Evolutionary conservation across 2,113 vertebrate species (phyloP).

Genomic region (Peromyscus polionotus): DNA sequence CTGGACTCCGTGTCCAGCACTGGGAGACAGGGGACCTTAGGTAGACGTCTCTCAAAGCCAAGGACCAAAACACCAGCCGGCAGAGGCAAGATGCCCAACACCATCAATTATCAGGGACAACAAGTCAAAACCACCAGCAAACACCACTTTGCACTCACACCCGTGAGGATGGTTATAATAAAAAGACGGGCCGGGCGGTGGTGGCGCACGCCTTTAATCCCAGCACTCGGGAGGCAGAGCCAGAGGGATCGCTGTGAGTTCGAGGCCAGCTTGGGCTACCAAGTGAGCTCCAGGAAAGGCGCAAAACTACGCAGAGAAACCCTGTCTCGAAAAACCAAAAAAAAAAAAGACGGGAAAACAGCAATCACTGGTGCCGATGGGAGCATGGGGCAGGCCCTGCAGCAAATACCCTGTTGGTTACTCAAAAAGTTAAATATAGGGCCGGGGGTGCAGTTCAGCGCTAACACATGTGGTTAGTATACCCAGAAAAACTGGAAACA

Average conservation of each 20-base stretch:
- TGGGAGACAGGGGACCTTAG: not conserved
- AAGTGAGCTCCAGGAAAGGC: too few species aligned
- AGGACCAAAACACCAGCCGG: constrained; percentile 5
- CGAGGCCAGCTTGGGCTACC: too few species aligned
- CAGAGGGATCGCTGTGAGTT: too few species aligned
- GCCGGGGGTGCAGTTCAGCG: not conserved
- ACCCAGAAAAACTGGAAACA: constrained; percentile 49
- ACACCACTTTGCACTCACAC: not conserved
- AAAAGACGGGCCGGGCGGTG: not conserved
- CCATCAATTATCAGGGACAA: not conserved
- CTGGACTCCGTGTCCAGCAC: not conserved
- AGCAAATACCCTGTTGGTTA: constrained; percentile 19
- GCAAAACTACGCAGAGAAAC: too few species aligned
- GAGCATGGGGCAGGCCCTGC: not conserved
- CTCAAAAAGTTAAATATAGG: constrained; percentile 54
- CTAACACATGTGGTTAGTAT: not conserved
- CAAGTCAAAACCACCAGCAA: not conserved
- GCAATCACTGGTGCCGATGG: not conserved
- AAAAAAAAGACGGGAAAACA: not conserved
- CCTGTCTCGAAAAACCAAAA: too few species aligned
- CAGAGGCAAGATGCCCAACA: not conserved
- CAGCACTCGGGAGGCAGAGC: too few species aligned
- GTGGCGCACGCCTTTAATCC: too few species aligned
- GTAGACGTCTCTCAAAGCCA: not conserved
- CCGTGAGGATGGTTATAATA: not conserved